These are phyloP conservation scores for Syrmaticus mikado DNA, from an alignment of 2,113 vertebrate genomes.

Conservation along the genomic window DNA sequence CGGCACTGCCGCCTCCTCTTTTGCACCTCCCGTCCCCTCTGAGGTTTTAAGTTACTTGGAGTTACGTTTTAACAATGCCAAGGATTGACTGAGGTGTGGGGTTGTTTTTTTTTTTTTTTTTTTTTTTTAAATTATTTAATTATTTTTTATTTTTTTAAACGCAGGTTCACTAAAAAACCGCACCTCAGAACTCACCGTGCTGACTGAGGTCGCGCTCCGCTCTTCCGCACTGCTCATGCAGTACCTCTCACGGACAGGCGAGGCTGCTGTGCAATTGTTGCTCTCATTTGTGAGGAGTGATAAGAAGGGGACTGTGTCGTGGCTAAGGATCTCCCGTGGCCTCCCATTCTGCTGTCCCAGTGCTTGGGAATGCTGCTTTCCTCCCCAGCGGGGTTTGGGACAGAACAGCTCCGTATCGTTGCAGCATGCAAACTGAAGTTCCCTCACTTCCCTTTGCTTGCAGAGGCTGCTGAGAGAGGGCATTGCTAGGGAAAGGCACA, in stretches of 20 bases:
- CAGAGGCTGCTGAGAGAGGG: neutral
- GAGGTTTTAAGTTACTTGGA: neutral
- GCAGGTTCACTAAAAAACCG: neutral
- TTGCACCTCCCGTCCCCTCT: no score
- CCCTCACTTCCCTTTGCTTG: neutral
- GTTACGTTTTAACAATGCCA: neutral
- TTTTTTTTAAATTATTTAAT: neutral
- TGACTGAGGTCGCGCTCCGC: neutral
- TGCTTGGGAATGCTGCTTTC: neutral
- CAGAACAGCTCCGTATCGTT: neutral
- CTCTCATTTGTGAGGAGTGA: neutral
- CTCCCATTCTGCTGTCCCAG: neutral
- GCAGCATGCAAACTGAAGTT: neutral
- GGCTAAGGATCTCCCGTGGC: neutral
- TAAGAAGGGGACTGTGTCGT: neutral
- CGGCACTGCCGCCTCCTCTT: no score
- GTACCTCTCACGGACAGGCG: slow-evolving; percentile 20
- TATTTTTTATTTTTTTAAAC: neutral
- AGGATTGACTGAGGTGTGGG: fast-evolving
- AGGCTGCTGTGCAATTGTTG: slow-evolving; percentile 25
- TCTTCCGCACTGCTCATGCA: neutral
- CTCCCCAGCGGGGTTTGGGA: neutral
- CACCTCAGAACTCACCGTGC: fast-evolving
- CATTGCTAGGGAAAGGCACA: neutral
- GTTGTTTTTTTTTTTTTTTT: neutral